phyloP scores from a whole-genome alignment of 2,113 vertebrate genomes.

The Mastomys natalensis region DNA sequence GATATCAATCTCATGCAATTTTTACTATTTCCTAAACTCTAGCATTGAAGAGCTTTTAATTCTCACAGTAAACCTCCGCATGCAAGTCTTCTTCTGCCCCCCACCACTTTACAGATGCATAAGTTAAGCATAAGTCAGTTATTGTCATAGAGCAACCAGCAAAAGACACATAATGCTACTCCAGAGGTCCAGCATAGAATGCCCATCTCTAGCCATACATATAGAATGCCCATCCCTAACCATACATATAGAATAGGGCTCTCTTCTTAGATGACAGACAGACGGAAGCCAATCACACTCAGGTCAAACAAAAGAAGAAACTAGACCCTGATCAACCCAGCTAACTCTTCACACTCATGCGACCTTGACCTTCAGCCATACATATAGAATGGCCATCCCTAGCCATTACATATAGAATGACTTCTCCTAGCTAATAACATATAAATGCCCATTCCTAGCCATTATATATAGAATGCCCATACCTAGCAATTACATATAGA shows the following conservation, averaged over 20 bases:
- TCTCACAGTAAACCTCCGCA: neutral
- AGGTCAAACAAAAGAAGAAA: slow-evolving; percentile 55
- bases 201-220: too few relatives aligned
- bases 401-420: too few relatives aligned
- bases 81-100: neutral
- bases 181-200: neutral
- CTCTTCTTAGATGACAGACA: slow-evolving; percentile 58
- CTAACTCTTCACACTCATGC: neutral
- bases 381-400: neutral
- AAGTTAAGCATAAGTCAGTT: neutral
- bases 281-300: slow-evolving; percentile 43
- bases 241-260: neutral
- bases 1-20: neutral
- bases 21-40: neutral
- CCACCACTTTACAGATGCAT: neutral
- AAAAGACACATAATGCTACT: neutral
- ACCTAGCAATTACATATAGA: too few relatives aligned
- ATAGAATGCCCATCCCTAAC: neutral
- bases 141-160: neutral
- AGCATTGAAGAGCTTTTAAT: neutral
- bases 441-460: neutral
- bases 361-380: neutral
- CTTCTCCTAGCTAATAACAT: too few relatives aligned
- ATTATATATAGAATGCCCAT: neutral
- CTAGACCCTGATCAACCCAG: neutral